Evolutionary conservation across 1,140 invertebrate species (phyloP), one percentile per base, ranked within the genome.

Genomic region (Saccostrea glomerata): DNA sequence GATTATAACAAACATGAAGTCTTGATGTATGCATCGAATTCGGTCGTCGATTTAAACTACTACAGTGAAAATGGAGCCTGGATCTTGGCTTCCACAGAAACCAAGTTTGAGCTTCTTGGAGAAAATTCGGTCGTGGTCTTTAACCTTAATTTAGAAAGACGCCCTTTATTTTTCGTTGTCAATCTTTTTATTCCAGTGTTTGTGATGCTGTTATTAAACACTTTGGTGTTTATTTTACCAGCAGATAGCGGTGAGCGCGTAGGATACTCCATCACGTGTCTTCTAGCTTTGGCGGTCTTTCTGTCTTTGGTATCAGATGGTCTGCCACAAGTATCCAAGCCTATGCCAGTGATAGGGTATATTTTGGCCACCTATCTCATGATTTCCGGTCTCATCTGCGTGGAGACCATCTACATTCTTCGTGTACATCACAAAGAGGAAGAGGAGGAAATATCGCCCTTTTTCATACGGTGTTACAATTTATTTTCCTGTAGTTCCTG

Each of bases 161-260:
- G 86, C 9, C 63, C 83, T 15, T 25, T 30, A 54, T 89, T 89
- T 58, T 87, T 87, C 40, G 73, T 89, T n/a, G n/a, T 86, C 3
- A 89, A 86, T 63, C 55, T 89, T 30, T 60, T 89, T 20, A 47
- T 87, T 13, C 89, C 89, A 3, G 47, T 89, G 4, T 40, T 82
- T 5, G 56, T 87, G 11, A 85, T 89, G 70, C 70, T 66, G 47
- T 20, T 89, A n/a, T 36, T 89, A 20, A 89, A 89, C 58, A 85
- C 85, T 13, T 66, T 89, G 84, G 89, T 89, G 12, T 89, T 89
- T 56, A 63, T 89, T 36, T 87, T 89, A 83, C 89, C 89, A 66
- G 60, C 84, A 55, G 89, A 89, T 0, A 87, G 86, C 36, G 89
- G 89, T 25, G 89, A 89, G 23, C 86, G 89, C 11, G 83, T 89